phyloP scores from a whole-genome alignment of 2,113 vertebrate species.

The Ctenodactylus gundi region DNA sequence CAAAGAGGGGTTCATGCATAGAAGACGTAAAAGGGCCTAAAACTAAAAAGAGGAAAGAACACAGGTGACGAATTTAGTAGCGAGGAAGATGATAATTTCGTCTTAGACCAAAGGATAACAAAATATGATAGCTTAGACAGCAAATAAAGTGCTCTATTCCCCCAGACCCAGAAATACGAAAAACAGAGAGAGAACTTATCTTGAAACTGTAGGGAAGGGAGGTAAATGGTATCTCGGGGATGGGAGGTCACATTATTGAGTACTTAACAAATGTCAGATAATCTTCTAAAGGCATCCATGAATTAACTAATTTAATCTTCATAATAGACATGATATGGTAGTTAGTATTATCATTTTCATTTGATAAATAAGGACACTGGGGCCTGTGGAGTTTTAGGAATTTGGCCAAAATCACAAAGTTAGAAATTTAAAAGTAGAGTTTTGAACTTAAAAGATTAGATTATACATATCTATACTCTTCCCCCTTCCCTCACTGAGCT shows the following conservation, averaged over 20 bases:
- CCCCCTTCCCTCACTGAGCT: background rate
- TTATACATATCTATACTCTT: background rate
- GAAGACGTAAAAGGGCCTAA: background rate
- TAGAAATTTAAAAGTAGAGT: conserved; percentile 2
- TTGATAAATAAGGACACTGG: conserved; percentile 18
- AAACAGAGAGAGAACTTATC: background rate
- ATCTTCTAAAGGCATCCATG: conserved; percentile 6
- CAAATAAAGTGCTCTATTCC: background rate
- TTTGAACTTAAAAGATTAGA: background rate
- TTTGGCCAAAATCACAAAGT: conserved; percentile 25
- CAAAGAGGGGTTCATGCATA: background rate
- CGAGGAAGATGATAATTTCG: conserved; percentile 24
- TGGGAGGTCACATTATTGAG: conserved; percentile 1
- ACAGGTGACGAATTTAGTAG: background rate
- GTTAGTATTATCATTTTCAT: conserved; percentile 25
- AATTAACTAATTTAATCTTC: conserved; percentile 24
- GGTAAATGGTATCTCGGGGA: background rate
- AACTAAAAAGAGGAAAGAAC: background rate
- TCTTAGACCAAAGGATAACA: background rate
- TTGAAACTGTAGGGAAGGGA: background rate
- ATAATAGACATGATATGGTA: background rate
- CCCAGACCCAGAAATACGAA: background rate
- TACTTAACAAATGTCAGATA: background rate
- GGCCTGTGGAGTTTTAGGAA: background rate
- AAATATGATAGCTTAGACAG: background rate